Evolutionary conservation across 2,113 vertebrate species (phyloP), one percentile per base, ranked within the genome.

Genomic region (Oreotrochilus melanogaster): DNA sequence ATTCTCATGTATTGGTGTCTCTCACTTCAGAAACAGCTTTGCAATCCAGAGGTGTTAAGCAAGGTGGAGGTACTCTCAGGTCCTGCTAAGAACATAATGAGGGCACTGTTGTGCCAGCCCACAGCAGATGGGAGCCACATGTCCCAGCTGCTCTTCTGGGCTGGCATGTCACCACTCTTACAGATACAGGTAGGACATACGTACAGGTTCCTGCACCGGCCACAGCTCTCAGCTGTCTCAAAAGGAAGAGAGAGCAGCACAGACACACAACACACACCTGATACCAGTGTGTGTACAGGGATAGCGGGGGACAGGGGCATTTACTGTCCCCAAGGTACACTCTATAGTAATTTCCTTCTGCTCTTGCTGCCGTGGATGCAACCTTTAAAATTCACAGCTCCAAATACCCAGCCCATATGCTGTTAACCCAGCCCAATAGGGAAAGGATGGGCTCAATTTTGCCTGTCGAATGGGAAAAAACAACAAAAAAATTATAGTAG

Each of bases 1-100:
- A 69, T 64, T 22, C 50, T 73, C 8, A 1, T 4, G 6, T 9
- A 15, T 64, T 31, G 22, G 30, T 27, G 18, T n/a, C 28, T 66
- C 45, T 47, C 1, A 0, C 45, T 43, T 65, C 60, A 70, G 39
- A 69, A 53, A 22, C 2, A 25, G 50, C 22, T 70, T n/a, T 50
- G 69, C 51, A 61, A 80, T 30, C 12, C 61, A 70, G 56, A 0
- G 0, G 0, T 0, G 0, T 25, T 37, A 45, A 51, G 25, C 18
- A 45, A 71, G 61, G 45, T 4, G 2, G 37, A 0, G 2, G 28
- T 64, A 53, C 37, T 1, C 4, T 9, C 3, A 1, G 45, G 22
- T 71, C 47, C 69, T 53, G n/a, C 15, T 21, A 19, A 22, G 30
- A 51, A 25, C 2, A 1, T 4, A 57, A 45, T 7, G 2, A 39